phyloP scores from a whole-genome alignment of 1,140 invertebrate genomes.

The Cotesia glomerata region DNA sequence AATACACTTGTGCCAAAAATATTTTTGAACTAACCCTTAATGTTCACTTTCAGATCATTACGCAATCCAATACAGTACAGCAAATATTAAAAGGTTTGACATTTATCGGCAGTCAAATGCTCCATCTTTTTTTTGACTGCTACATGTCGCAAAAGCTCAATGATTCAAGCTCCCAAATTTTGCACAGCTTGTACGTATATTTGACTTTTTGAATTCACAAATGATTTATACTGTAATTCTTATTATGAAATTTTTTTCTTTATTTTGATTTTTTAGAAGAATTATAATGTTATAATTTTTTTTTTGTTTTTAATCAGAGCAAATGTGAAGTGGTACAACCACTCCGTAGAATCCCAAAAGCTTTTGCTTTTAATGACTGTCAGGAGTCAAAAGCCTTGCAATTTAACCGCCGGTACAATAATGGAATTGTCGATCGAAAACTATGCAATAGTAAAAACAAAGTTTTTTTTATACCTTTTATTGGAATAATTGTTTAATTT shows the following conservation, averaged over 20 bases:
- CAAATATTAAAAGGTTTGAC: not conserved
- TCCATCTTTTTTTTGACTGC: slow-evolving; percentile 33
- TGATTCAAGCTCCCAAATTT: slow-evolving; percentile 27
- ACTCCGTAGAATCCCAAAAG: slow-evolving; percentile 26
- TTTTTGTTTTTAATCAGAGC: not conserved
- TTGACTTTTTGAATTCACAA: no score
- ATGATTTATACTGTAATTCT: no score
- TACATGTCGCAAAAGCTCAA: slow-evolving; percentile 32
- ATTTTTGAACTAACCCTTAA: no score
- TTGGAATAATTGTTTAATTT: no score
- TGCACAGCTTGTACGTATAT: slow-evolving; percentile 15
- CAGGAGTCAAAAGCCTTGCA: slow-evolving; percentile 22
- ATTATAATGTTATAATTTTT: not conserved
- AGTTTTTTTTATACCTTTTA: no score
- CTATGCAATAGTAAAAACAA: not conserved
- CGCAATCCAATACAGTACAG: not conserved
- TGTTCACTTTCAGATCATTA: not conserved
- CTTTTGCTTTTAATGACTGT: slow-evolving; percentile 29
- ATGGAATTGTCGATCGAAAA: slow-evolving; percentile 21
- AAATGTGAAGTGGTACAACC: slow-evolving; percentile 21
- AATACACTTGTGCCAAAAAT: no score
- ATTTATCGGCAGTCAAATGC: slow-evolving; percentile 9
- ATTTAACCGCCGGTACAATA: slow-evolving; percentile 28
- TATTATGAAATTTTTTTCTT: not conserved
- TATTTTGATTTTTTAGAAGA: not conserved